Evolutionary conservation across 1,140 invertebrate species (phyloP), one percentile per base, ranked within the genome.

Genomic region (Oscheius sp.): DNA sequence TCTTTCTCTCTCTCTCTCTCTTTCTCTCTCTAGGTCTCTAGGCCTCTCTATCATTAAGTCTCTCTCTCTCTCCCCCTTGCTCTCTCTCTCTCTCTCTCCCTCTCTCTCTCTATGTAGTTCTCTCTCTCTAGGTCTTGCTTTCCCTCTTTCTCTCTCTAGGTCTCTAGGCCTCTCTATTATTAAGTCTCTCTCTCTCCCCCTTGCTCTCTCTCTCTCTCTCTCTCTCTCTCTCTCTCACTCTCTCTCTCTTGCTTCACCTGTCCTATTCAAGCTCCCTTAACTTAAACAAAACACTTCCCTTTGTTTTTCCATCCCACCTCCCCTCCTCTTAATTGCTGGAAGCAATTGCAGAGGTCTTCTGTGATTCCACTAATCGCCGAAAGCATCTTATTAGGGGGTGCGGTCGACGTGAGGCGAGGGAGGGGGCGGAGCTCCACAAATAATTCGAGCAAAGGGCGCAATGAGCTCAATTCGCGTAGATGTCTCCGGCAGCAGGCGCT

Each of bases 371-470:
- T n/a, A n/a, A n/a, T 42, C 38, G 10, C n/a, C 38, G 38, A 10
- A 42, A 42, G 38, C 38, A 42, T 42, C 38, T n/a, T 42, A 42
- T 42, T 42, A 42, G 38, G 10, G 38, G 10, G 10, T n/a, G 38
- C n/a, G 10, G 10, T n/a, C 38, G n/a, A n/a, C n/a, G 38, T 10
- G 38, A 42, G 38, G n/a, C 10, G n/a, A n/a, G 38, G n/a, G n/a
- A n/a, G n/a, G 38, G n/a, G 38, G 38, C 38, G 38, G 38, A n/a
- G 38, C 38, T n/a, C 7, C 7, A 23, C 15, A 55, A 55, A 55
- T 55, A 55, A 55, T 55, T 55, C 23, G 49, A 55, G 49, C 49
- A 55, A 55, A 55, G 15, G 49, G 49, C 49, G 49, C 49, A 55
- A 55, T 55, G 49, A 55, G 49, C 49, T 55, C 49, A 55, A 55